These are phyloP conservation scores for Petrocephalus schoutedeni DNA, from an alignment of 2,797 vertebrate genomes.

Conservation along the genomic window DNA sequence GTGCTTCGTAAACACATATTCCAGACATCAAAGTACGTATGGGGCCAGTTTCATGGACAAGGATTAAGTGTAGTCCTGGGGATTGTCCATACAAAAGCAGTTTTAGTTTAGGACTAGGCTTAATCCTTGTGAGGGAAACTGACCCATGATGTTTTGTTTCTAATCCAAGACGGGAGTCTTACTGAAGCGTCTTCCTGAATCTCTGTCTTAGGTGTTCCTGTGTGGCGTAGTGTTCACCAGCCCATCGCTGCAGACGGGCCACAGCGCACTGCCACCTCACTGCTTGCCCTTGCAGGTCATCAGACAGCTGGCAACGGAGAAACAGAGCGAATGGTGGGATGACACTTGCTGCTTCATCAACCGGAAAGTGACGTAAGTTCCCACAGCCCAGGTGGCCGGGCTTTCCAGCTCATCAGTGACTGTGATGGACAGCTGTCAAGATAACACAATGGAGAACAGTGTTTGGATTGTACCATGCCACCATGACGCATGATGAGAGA, in stretches of 20 bases:
- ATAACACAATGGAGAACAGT: neutral
- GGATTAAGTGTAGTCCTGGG: too few species aligned
- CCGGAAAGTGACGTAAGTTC: constrained; percentile 77
- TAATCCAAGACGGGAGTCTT: neutral
- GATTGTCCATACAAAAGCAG: too few species aligned
- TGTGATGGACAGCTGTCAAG: neutral
- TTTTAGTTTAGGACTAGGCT: too few species aligned
- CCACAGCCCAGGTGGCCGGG: neutral
- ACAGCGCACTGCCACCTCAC: constrained; percentile 47
- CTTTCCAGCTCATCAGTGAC: neutral
- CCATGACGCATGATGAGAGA: neutral
- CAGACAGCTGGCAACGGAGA: constrained; percentile 77
- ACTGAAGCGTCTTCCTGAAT: neutral
- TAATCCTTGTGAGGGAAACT: too few species aligned
- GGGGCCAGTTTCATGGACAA: too few species aligned
- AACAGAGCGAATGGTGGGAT: constrained; percentile 90
- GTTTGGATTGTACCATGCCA: neutral
- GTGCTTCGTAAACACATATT: neutral
- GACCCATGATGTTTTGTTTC: neutral
- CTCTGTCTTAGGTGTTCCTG: constrained; percentile 76
- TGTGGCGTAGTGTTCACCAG: constrained; percentile 83
- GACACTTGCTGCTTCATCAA: constrained; percentile 81
- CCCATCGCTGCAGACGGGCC: constrained; percentile 69
- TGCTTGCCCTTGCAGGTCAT: constrained; percentile 82
- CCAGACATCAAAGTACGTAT: neutral